Evolutionary conservation across 2,113 vertebrate genomes (phyloP).

Genomic region (Grammatotria lemairii): DNA sequence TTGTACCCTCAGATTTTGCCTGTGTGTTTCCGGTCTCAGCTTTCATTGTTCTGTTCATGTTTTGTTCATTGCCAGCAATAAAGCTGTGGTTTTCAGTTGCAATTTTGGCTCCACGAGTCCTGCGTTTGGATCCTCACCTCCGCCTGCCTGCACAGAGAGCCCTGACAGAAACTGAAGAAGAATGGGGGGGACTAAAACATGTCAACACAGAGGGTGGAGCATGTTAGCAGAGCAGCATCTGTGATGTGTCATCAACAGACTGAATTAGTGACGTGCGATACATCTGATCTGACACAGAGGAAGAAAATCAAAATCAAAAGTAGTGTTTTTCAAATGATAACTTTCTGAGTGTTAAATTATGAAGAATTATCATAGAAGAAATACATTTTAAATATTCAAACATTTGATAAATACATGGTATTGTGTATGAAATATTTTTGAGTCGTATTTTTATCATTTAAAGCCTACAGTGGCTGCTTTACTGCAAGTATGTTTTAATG

Average conservation of each 20-base stretch:
- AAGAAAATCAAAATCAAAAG: background rate
- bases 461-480: background rate
- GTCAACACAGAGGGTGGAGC: background rate
- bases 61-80: background rate
- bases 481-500: background rate
- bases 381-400: background rate
- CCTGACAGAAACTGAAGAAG: background rate
- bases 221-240: background rate
- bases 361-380: background rate
- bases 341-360: background rate
- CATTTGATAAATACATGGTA: background rate
- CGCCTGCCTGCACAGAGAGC: background rate
- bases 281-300: background rate
- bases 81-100: background rate
- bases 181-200: background rate
- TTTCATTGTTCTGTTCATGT: background rate
- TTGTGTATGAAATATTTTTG: background rate
- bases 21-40: background rate
- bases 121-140: background rate
- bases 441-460: background rate
- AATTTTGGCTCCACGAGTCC: background rate
- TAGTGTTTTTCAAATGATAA: background rate
- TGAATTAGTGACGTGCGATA: background rate
- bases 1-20: background rate
- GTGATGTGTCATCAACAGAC: background rate